phyloP scores from a whole-genome alignment of 2,113 vertebrate species.

The Paramisgurnus dabryanus region DNA sequence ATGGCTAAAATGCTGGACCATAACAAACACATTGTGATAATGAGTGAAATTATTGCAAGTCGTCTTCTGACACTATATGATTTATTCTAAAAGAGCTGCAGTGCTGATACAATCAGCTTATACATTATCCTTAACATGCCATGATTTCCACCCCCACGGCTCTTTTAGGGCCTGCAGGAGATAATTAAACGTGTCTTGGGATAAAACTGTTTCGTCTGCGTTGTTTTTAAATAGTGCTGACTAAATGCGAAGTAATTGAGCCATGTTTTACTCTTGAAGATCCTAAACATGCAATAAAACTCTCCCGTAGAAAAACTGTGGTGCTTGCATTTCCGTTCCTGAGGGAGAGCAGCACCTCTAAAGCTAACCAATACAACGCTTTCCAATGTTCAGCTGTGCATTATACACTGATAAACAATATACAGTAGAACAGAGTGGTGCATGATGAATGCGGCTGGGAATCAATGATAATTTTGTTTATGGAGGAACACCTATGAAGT shows the following conservation, averaged over 20 bases:
- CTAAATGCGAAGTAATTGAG: not conserved
- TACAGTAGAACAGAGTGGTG: not conserved
- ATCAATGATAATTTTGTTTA: not conserved
- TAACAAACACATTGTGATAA: conserved; percentile 8
- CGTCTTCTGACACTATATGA: not conserved
- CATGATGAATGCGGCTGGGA: conserved; percentile 7
- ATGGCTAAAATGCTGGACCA: not conserved
- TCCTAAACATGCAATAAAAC: conserved; percentile 42
- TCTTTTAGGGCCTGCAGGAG: conserved; percentile 5
- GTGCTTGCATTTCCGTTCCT: conserved; percentile 5
- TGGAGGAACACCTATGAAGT: too few relatives aligned
- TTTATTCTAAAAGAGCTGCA: not conserved
- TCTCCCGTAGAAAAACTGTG: not conserved
- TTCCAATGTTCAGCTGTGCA: conserved; percentile 3
- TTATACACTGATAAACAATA: conserved; percentile 6
- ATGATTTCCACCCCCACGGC: not conserved
- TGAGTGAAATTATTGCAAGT: conserved; percentile 5
- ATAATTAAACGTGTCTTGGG: conserved; percentile 4
- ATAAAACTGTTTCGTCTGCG: not conserved
- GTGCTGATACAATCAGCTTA: conserved; percentile 4
- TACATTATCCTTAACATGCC: conserved; percentile 8
- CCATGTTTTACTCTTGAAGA: conserved; percentile 1
- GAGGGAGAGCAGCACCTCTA: not conserved
- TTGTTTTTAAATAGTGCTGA: conserved; percentile 40
- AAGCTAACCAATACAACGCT: not conserved